Evolutionary conservation across 2,113 vertebrate genomes (phyloP).

Genomic region (Pteronura brasiliensis): DNA sequence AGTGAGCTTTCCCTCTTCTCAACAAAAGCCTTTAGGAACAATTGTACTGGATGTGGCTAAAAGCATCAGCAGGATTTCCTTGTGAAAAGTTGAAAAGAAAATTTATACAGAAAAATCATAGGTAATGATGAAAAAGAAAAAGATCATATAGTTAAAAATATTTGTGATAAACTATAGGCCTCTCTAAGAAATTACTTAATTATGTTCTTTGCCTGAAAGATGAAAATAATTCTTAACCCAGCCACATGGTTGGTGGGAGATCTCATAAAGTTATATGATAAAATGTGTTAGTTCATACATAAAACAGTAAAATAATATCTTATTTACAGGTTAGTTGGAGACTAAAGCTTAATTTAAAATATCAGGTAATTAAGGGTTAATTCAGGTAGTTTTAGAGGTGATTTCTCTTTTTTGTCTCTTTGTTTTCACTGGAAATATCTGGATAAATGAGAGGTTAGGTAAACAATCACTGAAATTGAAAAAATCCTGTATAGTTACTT

Average conservation of each 20-base stretch:
- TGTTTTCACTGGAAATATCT: not conserved
- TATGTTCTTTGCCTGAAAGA: not conserved
- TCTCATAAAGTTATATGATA: not conserved
- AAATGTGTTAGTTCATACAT: not conserved
- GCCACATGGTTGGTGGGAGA: not conserved
- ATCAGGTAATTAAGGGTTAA: not conserved
- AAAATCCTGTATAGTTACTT: not conserved
- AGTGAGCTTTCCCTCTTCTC: not conserved
- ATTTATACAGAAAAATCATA: not conserved
- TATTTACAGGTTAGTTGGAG: not conserved
- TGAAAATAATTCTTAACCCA: not conserved
- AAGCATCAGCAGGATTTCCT: not conserved
- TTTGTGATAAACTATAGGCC: not conserved
- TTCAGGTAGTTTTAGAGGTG: not conserved
- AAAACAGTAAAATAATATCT: not conserved
- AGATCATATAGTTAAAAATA: not conserved
- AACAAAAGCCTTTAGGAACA: not conserved
- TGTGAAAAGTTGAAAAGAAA: not conserved
- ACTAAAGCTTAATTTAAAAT: conserved; percentile 9
- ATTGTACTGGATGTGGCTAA: not conserved
- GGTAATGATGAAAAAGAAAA: not conserved
- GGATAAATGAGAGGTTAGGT: not conserved
- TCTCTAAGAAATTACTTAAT: not conserved
- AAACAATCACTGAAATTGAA: not conserved
- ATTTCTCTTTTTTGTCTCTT: not conserved